Base-by-base conservation (phyloP, 2,888 invertebrate species). In the Iselma pallidipennis region DNA sequence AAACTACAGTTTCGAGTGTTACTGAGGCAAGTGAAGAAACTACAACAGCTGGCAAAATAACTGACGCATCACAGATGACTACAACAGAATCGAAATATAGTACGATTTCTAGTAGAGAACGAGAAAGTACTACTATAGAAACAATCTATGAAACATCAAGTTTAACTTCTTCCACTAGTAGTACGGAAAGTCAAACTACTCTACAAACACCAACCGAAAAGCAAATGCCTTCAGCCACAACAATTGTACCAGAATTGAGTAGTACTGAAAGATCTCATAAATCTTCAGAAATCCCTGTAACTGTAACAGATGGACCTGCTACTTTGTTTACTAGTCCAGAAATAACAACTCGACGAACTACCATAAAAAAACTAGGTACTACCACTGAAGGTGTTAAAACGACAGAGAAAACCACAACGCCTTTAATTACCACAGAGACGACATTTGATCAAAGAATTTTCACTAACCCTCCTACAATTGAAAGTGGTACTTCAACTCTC, bases 101-200 rank as follows among this genome's bases (percentile, higher is more conserved):
- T 1, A 14, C 16, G 1, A 3, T 1, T 1, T 1, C 33, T 14
- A 33, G 14, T 33, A 33, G n/a, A 33, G 37, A 37, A 25, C 19
- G 21, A 31, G 54, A 55, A 29, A 51, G 12, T 5, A 48, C 28
- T 12, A 55, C 55, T n/a, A 21, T 49, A 9, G 31, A 29, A n/a
- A 21, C 21, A 49, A 28, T 49, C 19, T 55, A 19, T 31, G 52
- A 52, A 31, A 23, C 29, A 29, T 21, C 16, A 10, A 12, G 10
- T 45, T 29, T 31, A 2, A 14, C n/a, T 1, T 21, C n/a, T 29
- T 52, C 31, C 10, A 31, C 12, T 23, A 45, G 12, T 21, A 21
- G n/a, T 21, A 4, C n/a, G 4, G 16, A 9, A 37, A 19, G 6
- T 10, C 9, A 16, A 42, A 19, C 19, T 1, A 31, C n/a, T n/a